Base-by-base conservation (phyloP, 2,113 vertebrate genomes). In the Turnix velox region DNA sequence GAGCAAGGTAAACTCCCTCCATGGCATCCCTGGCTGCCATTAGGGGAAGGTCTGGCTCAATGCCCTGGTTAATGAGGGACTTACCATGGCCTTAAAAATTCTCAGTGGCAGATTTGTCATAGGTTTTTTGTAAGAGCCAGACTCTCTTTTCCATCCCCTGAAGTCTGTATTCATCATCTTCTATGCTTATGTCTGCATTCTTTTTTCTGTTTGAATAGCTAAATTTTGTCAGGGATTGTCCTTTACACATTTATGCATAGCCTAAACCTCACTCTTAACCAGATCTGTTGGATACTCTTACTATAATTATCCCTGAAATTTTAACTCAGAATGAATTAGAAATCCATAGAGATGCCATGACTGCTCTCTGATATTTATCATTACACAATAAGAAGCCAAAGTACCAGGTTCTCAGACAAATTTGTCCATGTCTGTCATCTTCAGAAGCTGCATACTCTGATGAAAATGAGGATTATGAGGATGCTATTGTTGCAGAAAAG, bases 381-480 rank as follows among this genome's bases (percentile, higher is more conserved):
- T 55, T 76, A 67, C 9, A 18, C 5, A 59, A 52, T 45, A 76
- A 40, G 10, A 1, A 82, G 6, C 4, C 9, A 52, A 52, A 69
- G 46, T 54, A 59, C 30, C 67, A 48, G 7, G 17, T 52, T 22
- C 30, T 69, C 57, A 33, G 42, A 31, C 9, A 87, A 85, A 54
- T 37, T 20, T 85, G 22, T 79, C 9, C 14, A 16, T 42, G 33
- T 76, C 54, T 94, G 28, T 86, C 37, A 51, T 23, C 17, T 82
- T 33, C 62, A 96, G 94, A 91, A 72, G 1, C 25, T 28, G 66
- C 43, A 43, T 74, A 79, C 30, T 28, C 57, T 51, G 82, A 93
- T 5, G 96, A 97, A 66, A 76, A 95, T 0, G 18, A 96, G n/a
- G 94, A 97, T 80, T 96, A 97, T 35, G 97, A 92, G 3, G 59